A percentile compares a stretch with the other conserved stretches of the same genome.
These are phyloP conservation scores for Lymantria dispar DNA, from an alignment of 2,888 invertebrate species.

Conservation along the genomic window DNA sequence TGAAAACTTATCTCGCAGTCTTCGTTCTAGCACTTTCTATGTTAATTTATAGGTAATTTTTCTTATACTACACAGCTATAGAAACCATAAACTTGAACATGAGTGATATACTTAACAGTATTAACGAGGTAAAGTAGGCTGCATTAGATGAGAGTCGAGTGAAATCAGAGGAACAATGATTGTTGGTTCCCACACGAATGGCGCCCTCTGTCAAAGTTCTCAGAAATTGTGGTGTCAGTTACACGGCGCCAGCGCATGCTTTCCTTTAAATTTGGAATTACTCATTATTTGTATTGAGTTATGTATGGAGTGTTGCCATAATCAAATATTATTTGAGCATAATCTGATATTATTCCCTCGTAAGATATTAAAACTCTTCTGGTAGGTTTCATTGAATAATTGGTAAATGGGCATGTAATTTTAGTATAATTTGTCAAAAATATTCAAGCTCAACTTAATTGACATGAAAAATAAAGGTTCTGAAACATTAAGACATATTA, in stretches of 20 bases:
- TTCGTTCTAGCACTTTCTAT: neutral
- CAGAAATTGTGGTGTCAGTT: constrained; percentile 52
- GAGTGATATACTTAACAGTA: constrained; percentile 14
- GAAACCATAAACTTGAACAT: constrained; percentile 1
- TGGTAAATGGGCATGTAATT: too few species aligned
- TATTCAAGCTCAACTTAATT: too few species aligned
- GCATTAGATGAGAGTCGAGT: constrained; percentile 35
- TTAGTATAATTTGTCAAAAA: too few species aligned
- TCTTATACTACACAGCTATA: neutral
- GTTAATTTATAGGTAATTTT: neutral
- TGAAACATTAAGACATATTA: too few species aligned
- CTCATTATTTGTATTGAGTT: constrained; percentile 35
- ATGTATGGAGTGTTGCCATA: constrained; percentile 22
- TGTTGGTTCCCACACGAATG: constrained; percentile 57
- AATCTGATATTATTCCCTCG: neutral
- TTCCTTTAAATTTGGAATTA: constrained; percentile 66
- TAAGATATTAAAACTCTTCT: neutral
- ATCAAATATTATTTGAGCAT: constrained; percentile 7
- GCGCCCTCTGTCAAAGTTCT: constrained; percentile 57
- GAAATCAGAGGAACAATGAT: constrained; percentile 66
- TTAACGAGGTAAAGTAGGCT: constrained; percentile 17
- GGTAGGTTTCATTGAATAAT: neutral
- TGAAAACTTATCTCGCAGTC: too few species aligned
- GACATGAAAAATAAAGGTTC: too few species aligned
- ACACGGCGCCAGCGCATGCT: constrained; percentile 39